Conservation (phyloP, 37 sponge, comb jelly and placozoan genomes). For the Haliclona indistincta region DNA sequence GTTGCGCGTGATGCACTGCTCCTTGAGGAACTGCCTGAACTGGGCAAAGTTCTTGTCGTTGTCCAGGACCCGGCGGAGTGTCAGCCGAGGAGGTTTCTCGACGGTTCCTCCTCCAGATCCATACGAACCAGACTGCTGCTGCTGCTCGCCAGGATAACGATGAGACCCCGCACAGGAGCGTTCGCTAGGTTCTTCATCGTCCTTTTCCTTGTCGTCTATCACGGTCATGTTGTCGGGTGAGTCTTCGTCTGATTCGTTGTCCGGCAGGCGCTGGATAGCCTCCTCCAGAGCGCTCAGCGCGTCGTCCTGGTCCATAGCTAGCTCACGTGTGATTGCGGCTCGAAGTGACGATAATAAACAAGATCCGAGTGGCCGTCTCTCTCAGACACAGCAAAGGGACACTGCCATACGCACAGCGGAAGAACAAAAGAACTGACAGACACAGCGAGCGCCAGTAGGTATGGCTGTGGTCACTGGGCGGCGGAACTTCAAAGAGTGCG, state of each 20-base stretch:
- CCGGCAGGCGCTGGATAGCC: not conserved
- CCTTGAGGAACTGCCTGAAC: slow-evolving; percentile 60
- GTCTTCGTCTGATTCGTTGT: not conserved
- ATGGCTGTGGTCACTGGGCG: not conserved
- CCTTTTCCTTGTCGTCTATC: not conserved
- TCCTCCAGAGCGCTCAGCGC: not conserved
- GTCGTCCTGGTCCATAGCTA: too few relatives aligned
- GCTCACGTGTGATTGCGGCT: too few relatives aligned
- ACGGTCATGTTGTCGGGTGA: not conserved
- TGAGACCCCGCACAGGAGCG: not conserved
- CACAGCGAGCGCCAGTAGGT: not conserved
- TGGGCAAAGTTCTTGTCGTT: slow-evolving; percentile 22
- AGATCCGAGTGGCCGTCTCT: too few relatives aligned
- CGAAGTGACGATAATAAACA: too few relatives aligned
- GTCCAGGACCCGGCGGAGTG: not conserved
- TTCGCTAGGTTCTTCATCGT: not conserved
- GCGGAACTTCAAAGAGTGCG: not conserved
- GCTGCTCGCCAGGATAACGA: not conserved
- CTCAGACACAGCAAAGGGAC: too few relatives aligned
- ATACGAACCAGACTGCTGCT: not conserved
- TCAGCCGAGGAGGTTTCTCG: not conserved
- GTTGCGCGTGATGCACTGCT: slow-evolving; percentile 54
- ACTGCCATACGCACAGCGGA: too few relatives aligned
- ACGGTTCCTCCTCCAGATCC: not conserved
- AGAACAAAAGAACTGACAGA: too few relatives aligned